Conservation (phyloP, 2,113 vertebrate genomes). For the Thamnaconus septentrionalis region DNA sequence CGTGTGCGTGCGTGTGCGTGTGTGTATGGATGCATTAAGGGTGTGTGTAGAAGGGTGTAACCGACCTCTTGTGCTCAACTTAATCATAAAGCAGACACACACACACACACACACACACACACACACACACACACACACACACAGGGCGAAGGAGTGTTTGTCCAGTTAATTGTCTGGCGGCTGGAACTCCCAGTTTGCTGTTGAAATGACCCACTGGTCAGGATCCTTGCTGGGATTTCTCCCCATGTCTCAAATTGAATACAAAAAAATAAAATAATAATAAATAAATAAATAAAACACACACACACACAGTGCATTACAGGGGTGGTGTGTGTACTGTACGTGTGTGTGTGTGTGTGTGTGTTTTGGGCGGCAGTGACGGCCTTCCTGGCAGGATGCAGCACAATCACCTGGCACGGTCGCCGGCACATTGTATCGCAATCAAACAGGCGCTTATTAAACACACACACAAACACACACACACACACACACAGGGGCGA, state of each 20-base stretch:
- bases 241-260: no score
- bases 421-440: slow-evolving; percentile 35
- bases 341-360: no score
- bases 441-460: slow-evolving; percentile 27
- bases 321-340: no score
- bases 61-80: slow-evolving; percentile 9
- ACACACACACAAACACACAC: no score
- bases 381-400: slow-evolving; percentile 54
- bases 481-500: no score
- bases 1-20: slow-evolving; percentile 1
- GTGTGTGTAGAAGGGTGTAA: slow-evolving; percentile 22
- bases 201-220: no score
- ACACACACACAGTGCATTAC: no score
- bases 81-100: neutral
- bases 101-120: neutral
- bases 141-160: neutral
- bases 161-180: neutral
- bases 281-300: no score
- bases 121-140: neutral
- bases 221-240: no score
- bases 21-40: neutral
- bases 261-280: no score
- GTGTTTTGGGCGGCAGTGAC: no score
- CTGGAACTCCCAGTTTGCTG: no score
- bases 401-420: slow-evolving; percentile 20